Conservation (phyloP, 2,888 invertebrate genomes). For the Dicyrtoma fusca region DNA sequence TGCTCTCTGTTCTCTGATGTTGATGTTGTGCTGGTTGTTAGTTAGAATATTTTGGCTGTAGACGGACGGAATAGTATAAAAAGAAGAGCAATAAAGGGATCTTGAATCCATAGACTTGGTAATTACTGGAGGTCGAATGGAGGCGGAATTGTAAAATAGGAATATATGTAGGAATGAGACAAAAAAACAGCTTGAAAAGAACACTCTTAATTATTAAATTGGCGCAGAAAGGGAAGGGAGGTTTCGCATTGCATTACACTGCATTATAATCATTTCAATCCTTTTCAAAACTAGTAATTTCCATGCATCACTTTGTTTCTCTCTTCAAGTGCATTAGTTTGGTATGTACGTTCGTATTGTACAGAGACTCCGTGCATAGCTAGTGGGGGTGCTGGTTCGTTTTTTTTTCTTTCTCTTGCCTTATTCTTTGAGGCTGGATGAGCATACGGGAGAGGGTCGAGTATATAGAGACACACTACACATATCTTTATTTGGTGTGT, state of each 20-base stretch:
- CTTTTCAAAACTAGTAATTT: not conserved
- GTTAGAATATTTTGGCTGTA: not conserved
- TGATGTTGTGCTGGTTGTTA: not conserved
- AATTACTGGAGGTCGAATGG: conserved; percentile 15
- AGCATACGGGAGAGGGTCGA: too few species aligned
- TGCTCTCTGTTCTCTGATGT: not conserved
- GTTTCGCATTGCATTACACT: conserved; percentile 6
- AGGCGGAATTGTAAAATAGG: conserved; percentile 10
- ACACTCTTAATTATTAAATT: conserved; percentile 22
- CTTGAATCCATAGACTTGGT: too few species aligned
- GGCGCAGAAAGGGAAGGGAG: conserved; percentile 13
- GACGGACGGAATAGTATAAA: too few species aligned
- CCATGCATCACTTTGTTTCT: not conserved
- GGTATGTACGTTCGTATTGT: not conserved
- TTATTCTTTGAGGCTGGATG: too few species aligned
- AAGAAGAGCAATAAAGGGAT: too few species aligned
- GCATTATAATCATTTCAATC: conserved; percentile 8
- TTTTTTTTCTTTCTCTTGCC: too few species aligned
- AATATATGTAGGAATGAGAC: not conserved
- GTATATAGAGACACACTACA: too few species aligned
- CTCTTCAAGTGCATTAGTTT: not conserved
- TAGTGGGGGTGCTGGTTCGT: not conserved
- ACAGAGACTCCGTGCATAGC: not conserved
- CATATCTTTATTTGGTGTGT: too few species aligned
- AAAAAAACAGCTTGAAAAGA: conserved; percentile 2